Evolutionary conservation across 2,888 invertebrate species (phyloP), one percentile per base, ranked within the genome.

Genomic region (Rhynchonema sp.): DNA sequence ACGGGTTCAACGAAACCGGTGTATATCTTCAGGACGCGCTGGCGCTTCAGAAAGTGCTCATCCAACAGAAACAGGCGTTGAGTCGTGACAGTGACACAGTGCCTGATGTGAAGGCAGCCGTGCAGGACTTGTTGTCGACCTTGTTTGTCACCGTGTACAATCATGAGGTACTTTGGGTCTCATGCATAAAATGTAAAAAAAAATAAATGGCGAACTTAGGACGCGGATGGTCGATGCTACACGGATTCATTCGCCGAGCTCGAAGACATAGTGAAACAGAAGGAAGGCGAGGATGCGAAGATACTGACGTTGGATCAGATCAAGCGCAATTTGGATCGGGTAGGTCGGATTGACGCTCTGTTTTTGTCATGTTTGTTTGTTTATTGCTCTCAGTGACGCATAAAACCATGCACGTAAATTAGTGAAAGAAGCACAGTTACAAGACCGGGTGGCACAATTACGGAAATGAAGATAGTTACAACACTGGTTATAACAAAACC

Each of bases 161-260:
- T 73, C 89, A 92, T 74, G 89, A 91, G 69, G 76, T 76, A n/a
- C n/a, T n/a, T n/a, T n/a, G n/a, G n/a, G n/a, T n/a, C n/a, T n/a
- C n/a, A n/a, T n/a, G n/a, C 62, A 59, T n/a, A n/a, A n/a, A n/a
- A n/a, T n/a, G n/a, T n/a, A n/a, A n/a, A n/a, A n/a, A n/a, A n/a
- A n/a, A n/a, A n/a, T n/a, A n/a, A n/a, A n/a, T n/a, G n/a, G n/a
- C n/a, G 9, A 17, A 64, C 61, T 28, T 62, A 76, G 76, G 94
- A 96, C 73, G 87, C 88, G 68, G 91, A 94, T 74, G 94, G 94
- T 55, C 82, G 94, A 61, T 94, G 92, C 72, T 92, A 86, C 75
- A 88, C 90, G 1, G 94, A 96, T 78, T 90, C 91, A 1, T 84
- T 96, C 82, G 85, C 87, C 0, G 96, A 96, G 72, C 75, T 92